Base-by-base conservation (phyloP, 1,140 invertebrate species). In the Pogonomyrmex barbatus region DNA sequence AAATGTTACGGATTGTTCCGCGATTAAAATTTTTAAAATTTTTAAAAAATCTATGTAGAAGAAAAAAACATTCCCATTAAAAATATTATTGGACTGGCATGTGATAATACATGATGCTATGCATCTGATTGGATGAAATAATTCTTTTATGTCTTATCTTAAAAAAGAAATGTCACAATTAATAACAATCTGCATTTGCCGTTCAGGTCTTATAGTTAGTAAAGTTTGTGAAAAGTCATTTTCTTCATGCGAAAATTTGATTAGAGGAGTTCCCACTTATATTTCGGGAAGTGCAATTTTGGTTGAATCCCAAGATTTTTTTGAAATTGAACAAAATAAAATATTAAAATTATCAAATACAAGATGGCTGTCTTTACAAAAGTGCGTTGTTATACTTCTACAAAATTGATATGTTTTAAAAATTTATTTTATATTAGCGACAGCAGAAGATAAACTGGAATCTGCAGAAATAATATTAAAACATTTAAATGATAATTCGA, bases 341-440 rank as follows among this genome's bases (percentile, higher is more conserved):
- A 42, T 65, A 42, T 17, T 71, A 52, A 71, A 71, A 71, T 71
- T 54, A n/a, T 73, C 52, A 9, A 54, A 71, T 36, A 71, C 47
- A 1, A 71, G 14, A 54, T 68, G 67, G 24, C 39, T 50, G 1
- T 5, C 4, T n/a, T 67, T 67, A 9, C 39, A 67, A 9, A 42
- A 50, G 4, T 68, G 65, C 8, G 47, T 56, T 4, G 3, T 39
- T 36, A n/a, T 6, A n/a, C 6, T 73, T 39, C 9, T 73, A 2
- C 2, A 73, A 2, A 73, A 73, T 39, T 73, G 14, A 30, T 33
- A 73, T 9, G 14, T 4, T 9, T 54, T 73, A 54, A 73, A 73
- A 73, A 8, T 0, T 36, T 73, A 54, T 73, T 68, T 68, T 12
- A 10, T 33, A 10, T 47, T 54, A n/a, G 68, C 68, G 12, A 6